Evolutionary conservation across 2,113 vertebrate genomes (phyloP), one percentile per base, ranked within the genome.

Genomic region (Myiozetetes cayanensis): DNA sequence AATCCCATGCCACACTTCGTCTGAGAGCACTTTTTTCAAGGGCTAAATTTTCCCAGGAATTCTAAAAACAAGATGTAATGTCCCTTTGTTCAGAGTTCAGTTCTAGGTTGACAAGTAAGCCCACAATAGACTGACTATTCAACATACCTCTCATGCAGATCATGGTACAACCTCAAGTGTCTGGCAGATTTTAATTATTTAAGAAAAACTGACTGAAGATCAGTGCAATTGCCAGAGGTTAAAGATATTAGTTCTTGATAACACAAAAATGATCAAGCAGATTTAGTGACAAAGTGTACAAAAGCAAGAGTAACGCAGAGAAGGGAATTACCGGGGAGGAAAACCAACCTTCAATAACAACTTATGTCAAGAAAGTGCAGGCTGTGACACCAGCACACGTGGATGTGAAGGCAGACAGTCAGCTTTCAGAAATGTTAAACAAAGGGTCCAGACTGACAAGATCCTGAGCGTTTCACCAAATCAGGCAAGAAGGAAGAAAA

Each of bases 141-240:
- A 74, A 20, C 16, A 28, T 10, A 27, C 10, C 43, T 49, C 53
- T 87, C 43, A 41, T 16, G 31, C 23, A 59, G 31, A 49, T 31
- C 47, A 52, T n/a, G 37, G 39, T 16, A 39, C 52, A 37, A 49
- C 25, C 58, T 37, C 61, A 75, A 65, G 47, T 10, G 27, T 44
- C 44, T 9, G 23, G 25, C 12, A 72, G 53, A 46, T 55, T 71
- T 56, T 50, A 37, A 12, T 59, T 62, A 50, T 80, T 68, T 55
- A 85, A 95, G 56, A 65, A 97, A 89, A 95, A 85, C 1, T 61
- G 46, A 80, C 6, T 78, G 46, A 93, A 70, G 81, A 92, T 70
- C 50, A 93, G 43, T 37, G 74, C 90, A 91, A 78, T 13, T 35
- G 53, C 79, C 72, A 94, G 55, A 52, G 62, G 52, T 72, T 85